Conservation (phyloP, 2,888 invertebrate species). For the Cybosia mesomella region DNA sequence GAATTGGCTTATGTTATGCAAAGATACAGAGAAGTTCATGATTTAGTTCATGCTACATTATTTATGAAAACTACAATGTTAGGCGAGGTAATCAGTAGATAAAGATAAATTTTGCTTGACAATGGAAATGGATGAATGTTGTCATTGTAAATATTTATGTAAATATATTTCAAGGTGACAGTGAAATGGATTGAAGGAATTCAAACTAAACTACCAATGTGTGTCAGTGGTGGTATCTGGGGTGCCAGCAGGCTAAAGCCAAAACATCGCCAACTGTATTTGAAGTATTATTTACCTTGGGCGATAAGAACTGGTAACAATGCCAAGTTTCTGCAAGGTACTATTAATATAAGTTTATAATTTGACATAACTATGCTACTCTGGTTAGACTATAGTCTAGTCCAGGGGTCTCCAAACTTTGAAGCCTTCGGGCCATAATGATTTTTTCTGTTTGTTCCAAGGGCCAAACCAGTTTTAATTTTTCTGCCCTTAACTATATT, state of each 20-base stretch:
- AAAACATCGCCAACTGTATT: conserved; percentile 93
- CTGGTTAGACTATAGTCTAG: too few relatives aligned
- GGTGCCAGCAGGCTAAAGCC: conserved; percentile 95
- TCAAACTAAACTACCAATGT: conserved; percentile 98
- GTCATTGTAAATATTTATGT: background rate
- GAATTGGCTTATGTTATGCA: conserved; percentile 98
- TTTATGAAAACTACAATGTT: conserved; percentile 98
- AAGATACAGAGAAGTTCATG: conserved; percentile 98
- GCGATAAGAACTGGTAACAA: conserved; percentile 92
- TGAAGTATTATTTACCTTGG: conserved; percentile 94
- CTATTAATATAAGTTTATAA: background rate
- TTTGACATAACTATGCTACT: background rate
- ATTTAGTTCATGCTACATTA: conserved; percentile 96
- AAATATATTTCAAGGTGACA: conserved; percentile 89
- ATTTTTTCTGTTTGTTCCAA: too few relatives aligned
- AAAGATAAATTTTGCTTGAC: background rate
- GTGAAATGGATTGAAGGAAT: conserved; percentile 99
- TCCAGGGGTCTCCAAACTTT: too few relatives aligned
- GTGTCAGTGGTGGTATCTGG: conserved; percentile 96
- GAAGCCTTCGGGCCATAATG: too few relatives aligned
- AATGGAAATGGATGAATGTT: too few relatives aligned
- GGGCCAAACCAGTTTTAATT: too few relatives aligned
- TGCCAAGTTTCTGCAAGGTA: conserved; percentile 93
- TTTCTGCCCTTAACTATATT: too few relatives aligned
- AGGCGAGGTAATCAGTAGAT: conserved; percentile 86